phyloP scores from a whole-genome alignment of 2,797 vertebrate species.

The Tangara arthus region DNA sequence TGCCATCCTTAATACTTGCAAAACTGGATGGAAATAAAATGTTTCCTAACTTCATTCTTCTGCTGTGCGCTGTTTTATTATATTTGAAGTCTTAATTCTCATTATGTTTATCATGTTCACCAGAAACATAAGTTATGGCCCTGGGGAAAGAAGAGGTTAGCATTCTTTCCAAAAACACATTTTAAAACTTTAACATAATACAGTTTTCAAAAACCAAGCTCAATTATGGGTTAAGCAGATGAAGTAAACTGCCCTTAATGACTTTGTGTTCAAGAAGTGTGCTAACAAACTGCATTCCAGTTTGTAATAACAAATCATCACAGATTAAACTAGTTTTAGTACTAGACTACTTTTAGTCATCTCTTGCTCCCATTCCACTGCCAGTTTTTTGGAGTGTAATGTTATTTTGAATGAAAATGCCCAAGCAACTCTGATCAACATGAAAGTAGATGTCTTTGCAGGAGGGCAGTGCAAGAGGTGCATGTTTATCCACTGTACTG shows the following conservation, averaged over 20 bases:
- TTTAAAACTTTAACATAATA: neutral
- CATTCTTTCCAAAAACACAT: constrained; percentile 8
- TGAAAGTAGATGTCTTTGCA: neutral
- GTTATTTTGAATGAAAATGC: neutral
- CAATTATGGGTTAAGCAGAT: neutral
- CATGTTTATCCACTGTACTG: neutral
- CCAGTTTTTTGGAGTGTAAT: neutral
- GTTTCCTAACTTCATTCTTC: constrained; percentile 48
- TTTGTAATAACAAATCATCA: neutral
- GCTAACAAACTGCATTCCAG: neutral
- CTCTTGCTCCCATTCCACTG: neutral
- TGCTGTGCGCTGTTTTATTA: constrained; percentile 47
- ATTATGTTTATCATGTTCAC: neutral
- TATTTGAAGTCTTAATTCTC: constrained; percentile 19
- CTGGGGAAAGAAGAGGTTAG: neutral
- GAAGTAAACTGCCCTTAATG: neutral
- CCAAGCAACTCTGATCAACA: neutral
- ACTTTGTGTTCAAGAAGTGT: neutral
- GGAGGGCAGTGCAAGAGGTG: neutral
- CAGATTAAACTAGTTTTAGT: neutral
- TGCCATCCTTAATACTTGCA: constrained; percentile 31
- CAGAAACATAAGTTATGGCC: constrained; percentile 9
- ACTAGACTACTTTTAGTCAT: neutral
- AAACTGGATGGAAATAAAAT: constrained; percentile 57
- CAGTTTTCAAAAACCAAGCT: neutral